phyloP scores from a whole-genome alignment of 2,888 invertebrate species.

The Saturnia japonica region DNA sequence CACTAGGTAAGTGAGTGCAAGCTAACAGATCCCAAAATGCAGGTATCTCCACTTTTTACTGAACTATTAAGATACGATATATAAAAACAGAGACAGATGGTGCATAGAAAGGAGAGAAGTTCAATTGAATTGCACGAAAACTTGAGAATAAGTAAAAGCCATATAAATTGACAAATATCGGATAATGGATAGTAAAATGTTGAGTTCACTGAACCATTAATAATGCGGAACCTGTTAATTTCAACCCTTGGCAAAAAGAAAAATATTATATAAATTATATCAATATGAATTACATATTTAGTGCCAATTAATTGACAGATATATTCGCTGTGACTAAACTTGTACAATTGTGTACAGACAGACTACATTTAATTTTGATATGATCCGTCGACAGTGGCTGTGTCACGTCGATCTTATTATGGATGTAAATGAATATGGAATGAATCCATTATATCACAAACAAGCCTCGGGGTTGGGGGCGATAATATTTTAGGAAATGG shows the following conservation, averaged over 20 bases:
- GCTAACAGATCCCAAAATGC: not conserved
- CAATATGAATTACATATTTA: not conserved
- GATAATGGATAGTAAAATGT: too few species aligned
- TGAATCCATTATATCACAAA: slow-evolving; percentile 81
- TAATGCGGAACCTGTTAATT: too few species aligned
- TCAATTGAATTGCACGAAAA: not conserved
- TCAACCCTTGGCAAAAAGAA: too few species aligned
- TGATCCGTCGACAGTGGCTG: slow-evolving; percentile 68
- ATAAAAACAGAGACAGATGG: not conserved
- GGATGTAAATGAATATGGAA: slow-evolving; percentile 80
- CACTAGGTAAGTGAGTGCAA: not conserved
- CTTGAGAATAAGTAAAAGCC: too few species aligned
- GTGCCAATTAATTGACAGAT: slow-evolving; percentile 11
- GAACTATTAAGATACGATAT: not conserved
- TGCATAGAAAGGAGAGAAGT: not conserved
- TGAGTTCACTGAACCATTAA: too few species aligned
- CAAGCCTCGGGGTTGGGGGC: slow-evolving; percentile 60
- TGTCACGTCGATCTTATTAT: slow-evolving; percentile 75
- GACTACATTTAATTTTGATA: slow-evolving; percentile 79
- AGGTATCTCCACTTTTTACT: not conserved
- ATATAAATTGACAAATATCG: too few species aligned
- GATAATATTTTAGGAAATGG: slow-evolving; percentile 65
- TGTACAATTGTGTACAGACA: slow-evolving; percentile 34
- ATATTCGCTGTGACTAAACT: slow-evolving; percentile 20
- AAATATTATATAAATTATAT: not conserved